These are phyloP conservation scores for Arctocebus calabarensis DNA, from an alignment of 2,797 vertebrate species.

Conservation along the genomic window DNA sequence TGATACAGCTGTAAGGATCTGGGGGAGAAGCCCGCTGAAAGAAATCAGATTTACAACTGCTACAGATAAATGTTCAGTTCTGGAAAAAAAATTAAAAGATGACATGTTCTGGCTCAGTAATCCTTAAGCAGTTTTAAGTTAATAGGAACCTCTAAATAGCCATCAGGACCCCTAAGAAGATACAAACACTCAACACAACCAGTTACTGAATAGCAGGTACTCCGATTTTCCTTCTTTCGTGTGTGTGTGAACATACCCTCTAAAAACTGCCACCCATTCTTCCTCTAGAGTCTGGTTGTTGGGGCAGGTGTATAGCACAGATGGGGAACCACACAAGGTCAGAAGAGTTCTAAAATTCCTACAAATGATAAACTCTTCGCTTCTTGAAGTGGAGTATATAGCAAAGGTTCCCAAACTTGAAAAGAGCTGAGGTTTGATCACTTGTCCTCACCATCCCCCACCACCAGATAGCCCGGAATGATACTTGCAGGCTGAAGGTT, in stretches of 20 bases:
- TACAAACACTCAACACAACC: neutral
- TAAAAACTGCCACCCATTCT: neutral
- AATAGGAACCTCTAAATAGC: conserved; percentile 9
- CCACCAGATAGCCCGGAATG: conserved; percentile 22
- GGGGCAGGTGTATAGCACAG: neutral
- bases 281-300: neutral
- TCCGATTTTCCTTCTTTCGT: neutral
- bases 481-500: neutral
- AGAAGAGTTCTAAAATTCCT: conserved; percentile 6
- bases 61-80: conserved; percentile 40
- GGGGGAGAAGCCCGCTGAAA: neutral
- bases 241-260: neutral
- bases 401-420: neutral
- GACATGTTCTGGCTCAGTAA: neutral
- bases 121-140: conserved; percentile 19
- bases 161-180: neutral
- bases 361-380: neutral
- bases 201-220: neutral
- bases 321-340: neutral
- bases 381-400: neutral
- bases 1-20: neutral
- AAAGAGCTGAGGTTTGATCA: conserved; percentile 8
- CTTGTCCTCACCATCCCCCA: neutral
- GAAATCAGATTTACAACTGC: conserved; percentile 46
- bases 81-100: conserved; percentile 54